A percentile compares a stretch with the other conserved stretches of the same genome.
These are phyloP conservation scores for Machimus rusticus DNA, from an alignment of 2,888 invertebrate species.

Conservation along the genomic window DNA sequence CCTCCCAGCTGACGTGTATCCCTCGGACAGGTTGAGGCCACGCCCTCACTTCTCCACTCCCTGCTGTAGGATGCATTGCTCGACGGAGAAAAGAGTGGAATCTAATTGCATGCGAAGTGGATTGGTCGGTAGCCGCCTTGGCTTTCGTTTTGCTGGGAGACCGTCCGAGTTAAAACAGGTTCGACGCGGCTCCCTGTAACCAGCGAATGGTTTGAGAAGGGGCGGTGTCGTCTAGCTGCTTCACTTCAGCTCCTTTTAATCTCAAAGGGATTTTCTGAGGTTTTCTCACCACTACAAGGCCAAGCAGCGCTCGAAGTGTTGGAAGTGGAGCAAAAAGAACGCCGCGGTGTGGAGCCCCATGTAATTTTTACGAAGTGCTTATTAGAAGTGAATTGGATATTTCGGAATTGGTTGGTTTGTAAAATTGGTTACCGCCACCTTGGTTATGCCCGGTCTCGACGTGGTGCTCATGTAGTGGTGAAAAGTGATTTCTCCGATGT, in stretches of 20 bases:
- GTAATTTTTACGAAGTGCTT: constrained; percentile 53
- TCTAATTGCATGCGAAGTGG: constrained; percentile 4
- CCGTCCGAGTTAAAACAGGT: not conserved
- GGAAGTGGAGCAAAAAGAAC: not conserved
- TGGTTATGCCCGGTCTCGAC: not conserved
- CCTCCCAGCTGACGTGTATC: not conserved
- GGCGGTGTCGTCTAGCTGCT: not conserved
- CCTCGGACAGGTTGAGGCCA: not conserved
- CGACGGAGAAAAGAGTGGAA: constrained; percentile 13
- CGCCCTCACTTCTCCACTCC: not conserved
- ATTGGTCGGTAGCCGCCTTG: not conserved
- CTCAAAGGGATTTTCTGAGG: constrained; percentile 29
- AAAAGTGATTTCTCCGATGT: not conserved
- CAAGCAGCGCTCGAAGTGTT: not conserved
- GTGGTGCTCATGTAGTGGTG: not conserved
- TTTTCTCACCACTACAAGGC: constrained; percentile 19
- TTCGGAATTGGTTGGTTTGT: constrained; percentile 45
- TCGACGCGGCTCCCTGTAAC: not conserved
- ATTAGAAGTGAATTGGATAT: constrained; percentile 52
- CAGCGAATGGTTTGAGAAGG: not conserved
- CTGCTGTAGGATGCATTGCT: constrained; percentile 20
- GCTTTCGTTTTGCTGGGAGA: not conserved
- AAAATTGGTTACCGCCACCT: constrained; percentile 46
- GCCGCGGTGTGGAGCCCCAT: constrained; percentile 12
- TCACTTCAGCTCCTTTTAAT: constrained; percentile 1